Conservation (phyloP, 2,888 invertebrate genomes). For the Catocala fraxini region DNA sequence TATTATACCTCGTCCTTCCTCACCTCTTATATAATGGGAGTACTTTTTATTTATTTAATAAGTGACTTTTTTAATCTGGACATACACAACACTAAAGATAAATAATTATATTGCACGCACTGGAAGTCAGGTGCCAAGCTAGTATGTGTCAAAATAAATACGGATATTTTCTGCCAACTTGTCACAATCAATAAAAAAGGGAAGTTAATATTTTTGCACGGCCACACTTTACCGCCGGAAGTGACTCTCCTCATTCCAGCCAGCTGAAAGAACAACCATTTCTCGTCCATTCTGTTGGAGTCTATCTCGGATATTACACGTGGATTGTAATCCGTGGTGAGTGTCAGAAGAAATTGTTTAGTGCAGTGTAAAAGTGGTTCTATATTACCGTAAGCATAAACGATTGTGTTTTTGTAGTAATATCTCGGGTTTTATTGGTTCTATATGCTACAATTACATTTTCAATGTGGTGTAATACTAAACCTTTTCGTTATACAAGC, state of each 20-base stretch:
- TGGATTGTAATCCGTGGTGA: conserved; percentile 86
- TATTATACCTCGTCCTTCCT: no score
- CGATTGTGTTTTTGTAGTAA: conserved; percentile 34
- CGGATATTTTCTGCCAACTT: neutral
- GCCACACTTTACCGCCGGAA: conserved; percentile 74
- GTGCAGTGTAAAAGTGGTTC: conserved; percentile 80
- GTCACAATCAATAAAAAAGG: conserved; percentile 11
- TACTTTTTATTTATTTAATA: no score
- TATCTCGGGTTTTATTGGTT: conserved; percentile 8
- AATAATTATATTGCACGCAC: no score
- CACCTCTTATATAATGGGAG: no score
- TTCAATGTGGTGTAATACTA: conserved; percentile 32
- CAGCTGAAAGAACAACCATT: conserved; percentile 82
- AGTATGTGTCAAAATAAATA: neutral
- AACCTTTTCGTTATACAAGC: conserved; percentile 23
- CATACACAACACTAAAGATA: no score
- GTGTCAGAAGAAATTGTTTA: conserved; percentile 78
- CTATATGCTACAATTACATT: neutral
- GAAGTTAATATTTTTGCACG: conserved; percentile 24
- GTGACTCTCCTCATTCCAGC: conserved; percentile 75
- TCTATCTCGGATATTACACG: conserved; percentile 90
- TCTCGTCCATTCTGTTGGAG: conserved; percentile 91
- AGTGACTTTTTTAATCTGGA: no score
- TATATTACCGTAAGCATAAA: conserved; percentile 54
- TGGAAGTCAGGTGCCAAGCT: no score